Conservation (phyloP, 1,140 invertebrate species). For the Zaprionus lachaisei region DNA sequence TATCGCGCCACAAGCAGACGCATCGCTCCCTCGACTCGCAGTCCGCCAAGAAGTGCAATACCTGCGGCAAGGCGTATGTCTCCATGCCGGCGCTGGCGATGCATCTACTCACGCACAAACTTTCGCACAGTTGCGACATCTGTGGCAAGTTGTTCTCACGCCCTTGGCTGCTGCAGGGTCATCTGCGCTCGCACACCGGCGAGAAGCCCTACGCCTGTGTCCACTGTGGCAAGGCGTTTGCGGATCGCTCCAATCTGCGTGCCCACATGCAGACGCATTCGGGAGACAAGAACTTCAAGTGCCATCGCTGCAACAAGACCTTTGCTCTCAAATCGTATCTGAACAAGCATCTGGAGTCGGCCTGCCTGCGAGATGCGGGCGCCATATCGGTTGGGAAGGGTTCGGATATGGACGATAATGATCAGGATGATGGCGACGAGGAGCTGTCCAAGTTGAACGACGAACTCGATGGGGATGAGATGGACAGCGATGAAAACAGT, state of each 20-base stretch:
- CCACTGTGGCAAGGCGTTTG: constrained; percentile 88
- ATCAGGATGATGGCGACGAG: constrained; percentile 41
- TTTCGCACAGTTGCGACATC: constrained; percentile 95
- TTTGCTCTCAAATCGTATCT: constrained; percentile 99
- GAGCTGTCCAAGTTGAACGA: constrained; percentile 30
- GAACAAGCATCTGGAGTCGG: constrained; percentile 98
- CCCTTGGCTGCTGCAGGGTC: constrained; percentile 96
- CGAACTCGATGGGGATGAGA: constrained; percentile 59
- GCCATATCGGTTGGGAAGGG: constrained; percentile 53
- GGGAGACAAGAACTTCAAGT: constrained; percentile 95
- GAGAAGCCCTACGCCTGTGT: constrained; percentile 88
- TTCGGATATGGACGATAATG: constrained; percentile 46
- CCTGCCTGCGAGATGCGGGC: constrained; percentile 87
- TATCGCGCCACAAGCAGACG: constrained; percentile 98
- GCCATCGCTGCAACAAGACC: constrained; percentile 94
- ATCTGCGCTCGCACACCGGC: constrained; percentile 88
- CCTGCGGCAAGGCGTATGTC: constrained; percentile 98
- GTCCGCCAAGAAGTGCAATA: constrained; percentile 96
- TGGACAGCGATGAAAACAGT: constrained; percentile 82
- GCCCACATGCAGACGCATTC: constrained; percentile 98
- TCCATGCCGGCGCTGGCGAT: constrained; percentile 99
- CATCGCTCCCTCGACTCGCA: constrained; percentile 97
- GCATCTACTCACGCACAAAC: constrained; percentile 97
- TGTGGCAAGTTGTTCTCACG: constrained; percentile 97
- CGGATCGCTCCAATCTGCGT: constrained; percentile 92